These are phyloP conservation scores for Prolemur simus DNA, from an alignment of 2,113 vertebrate genomes.

Conservation along the genomic window DNA sequence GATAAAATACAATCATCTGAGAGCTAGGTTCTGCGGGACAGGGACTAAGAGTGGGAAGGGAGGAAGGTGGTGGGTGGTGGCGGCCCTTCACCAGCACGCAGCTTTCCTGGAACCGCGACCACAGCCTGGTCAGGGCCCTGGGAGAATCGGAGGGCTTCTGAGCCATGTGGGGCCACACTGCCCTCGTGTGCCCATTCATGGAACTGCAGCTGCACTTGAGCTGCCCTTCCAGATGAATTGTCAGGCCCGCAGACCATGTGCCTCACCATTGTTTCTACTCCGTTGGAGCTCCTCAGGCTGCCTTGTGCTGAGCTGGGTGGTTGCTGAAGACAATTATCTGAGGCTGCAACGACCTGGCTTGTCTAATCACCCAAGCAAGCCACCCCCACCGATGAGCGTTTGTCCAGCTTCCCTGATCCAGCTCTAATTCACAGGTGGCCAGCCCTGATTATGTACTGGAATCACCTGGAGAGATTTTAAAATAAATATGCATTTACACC, in stretches of 20 bases:
- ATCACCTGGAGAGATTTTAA: not conserved
- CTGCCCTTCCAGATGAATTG: not conserved
- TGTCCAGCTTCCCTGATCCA: not conserved
- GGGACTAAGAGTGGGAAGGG: not conserved
- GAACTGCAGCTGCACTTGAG: not conserved
- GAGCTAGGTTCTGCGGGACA: not conserved
- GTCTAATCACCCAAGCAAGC: not conserved
- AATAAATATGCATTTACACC: not conserved
- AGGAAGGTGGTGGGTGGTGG: not conserved
- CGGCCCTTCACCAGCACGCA: not conserved
- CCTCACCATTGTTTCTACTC: not conserved
- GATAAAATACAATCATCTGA: not conserved
- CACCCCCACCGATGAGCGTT: not conserved
- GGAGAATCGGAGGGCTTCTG: not conserved
- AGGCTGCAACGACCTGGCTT: not conserved
- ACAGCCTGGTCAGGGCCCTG: rapidly evolving
- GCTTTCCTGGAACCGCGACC: no score
- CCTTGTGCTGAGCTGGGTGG: no score
- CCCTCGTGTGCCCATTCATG: not conserved
- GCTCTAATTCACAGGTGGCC: not conserved
- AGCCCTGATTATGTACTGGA: not conserved
- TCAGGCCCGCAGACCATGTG: not conserved
- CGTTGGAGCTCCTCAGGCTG: not conserved
- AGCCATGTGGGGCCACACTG: not conserved
- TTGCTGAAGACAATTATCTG: not conserved